Percentiles rank a stretch among this genome's conserved stretches.
phyloP scores from a whole-genome alignment of 2,113 vertebrate species.

The Semnornis frantzii region DNA sequence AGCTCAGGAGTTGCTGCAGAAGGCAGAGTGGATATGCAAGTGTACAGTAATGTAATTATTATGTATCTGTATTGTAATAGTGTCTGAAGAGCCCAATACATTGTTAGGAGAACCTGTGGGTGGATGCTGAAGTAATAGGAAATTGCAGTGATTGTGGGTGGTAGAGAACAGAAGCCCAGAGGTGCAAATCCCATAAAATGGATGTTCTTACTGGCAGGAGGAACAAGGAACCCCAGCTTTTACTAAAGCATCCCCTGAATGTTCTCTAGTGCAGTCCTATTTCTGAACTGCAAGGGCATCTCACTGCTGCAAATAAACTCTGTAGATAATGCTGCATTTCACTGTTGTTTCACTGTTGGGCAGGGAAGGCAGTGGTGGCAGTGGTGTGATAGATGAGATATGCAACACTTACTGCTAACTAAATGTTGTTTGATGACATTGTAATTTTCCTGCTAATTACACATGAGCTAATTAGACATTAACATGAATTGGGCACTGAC shows the following conservation, averaged over 20 bases:
- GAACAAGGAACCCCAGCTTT: background rate
- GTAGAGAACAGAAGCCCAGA: constrained; percentile 40
- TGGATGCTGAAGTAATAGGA: constrained; percentile 27
- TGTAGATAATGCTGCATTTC: fast-evolving
- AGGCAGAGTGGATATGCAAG: constrained; percentile 7
- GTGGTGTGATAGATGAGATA: background rate
- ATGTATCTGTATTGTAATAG: background rate
- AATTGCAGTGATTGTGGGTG: constrained; percentile 50
- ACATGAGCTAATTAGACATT: background rate
- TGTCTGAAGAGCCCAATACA: constrained; percentile 30
- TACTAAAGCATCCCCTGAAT: background rate
- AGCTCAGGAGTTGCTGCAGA: background rate
- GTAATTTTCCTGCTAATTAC: background rate
- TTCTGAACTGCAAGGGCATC: background rate
- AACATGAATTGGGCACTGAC: background rate
- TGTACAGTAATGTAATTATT: background rate
- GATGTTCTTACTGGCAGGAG: background rate
- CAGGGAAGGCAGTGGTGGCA: background rate
- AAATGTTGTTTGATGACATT: background rate
- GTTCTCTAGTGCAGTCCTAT: background rate
- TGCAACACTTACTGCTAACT: background rate
- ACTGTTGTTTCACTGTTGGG: background rate
- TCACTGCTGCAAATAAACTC: fast-evolving
- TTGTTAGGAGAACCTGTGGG: constrained; percentile 4
- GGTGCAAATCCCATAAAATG: constrained; percentile 4